These are phyloP conservation scores for Periophthalmus modestus DNA, from an alignment of 2,113 vertebrate genomes.

Conservation along the genomic window DNA sequence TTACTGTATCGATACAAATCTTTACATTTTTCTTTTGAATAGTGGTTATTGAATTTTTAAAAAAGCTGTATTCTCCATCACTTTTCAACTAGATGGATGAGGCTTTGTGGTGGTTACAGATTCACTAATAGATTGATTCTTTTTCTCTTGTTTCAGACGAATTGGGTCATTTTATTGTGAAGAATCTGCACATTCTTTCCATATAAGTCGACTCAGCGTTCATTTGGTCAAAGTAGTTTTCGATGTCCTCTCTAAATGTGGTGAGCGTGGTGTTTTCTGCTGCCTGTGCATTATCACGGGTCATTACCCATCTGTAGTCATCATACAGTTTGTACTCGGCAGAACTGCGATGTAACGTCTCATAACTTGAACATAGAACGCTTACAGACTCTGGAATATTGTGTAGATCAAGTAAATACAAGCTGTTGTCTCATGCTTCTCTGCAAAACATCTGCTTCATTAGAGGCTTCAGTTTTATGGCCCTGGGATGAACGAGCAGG, in stretches of 20 bases:
- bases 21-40: no score
- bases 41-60: no score
- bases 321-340: conserved; percentile 1
- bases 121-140: neutral
- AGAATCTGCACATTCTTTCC: neutral
- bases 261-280: neutral
- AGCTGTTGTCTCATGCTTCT: neutral
- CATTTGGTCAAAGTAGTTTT: neutral
- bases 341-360: neutral
- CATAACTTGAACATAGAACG: neutral
- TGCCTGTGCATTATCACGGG: neutral
- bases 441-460: conserved; percentile 1
- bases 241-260: neutral
- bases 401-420: neutral
- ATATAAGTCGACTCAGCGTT: neutral
- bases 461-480: neutral
- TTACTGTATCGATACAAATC: no score
- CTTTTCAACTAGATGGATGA: neutral
- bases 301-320: conserved; percentile 2
- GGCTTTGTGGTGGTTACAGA: neutral
- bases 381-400: neutral
- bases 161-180: neutral
- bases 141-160: neutral
- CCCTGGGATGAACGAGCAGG: no score
- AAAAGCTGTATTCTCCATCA: neutral